These are phyloP conservation scores for Cydia amplana DNA, from an alignment of 1,140 invertebrate genomes.

Conservation along the genomic window DNA sequence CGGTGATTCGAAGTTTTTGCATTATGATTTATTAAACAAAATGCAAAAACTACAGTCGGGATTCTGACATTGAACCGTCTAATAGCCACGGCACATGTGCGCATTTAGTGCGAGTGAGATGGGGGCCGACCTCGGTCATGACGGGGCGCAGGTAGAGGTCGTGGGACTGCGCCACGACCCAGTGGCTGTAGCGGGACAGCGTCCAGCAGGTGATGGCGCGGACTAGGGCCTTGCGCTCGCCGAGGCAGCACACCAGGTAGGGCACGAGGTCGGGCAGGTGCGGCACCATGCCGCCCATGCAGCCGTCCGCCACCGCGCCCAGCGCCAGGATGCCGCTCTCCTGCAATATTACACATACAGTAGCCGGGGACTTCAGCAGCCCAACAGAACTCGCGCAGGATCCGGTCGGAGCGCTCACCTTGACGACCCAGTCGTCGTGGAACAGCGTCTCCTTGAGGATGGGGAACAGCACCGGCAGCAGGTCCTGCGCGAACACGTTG, in stretches of 20 bases:
- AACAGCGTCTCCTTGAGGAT: constrained; percentile 98
- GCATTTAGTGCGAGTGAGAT: too few species aligned
- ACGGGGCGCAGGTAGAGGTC: constrained; percentile 96
- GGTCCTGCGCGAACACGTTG: constrained; percentile 97
- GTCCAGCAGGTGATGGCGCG: constrained; percentile 99
- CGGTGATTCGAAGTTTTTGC: too few species aligned
- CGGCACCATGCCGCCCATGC: constrained; percentile 97
- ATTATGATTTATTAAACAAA: too few species aligned
- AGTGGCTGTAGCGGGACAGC: constrained; percentile 97
- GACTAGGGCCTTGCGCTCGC: constrained; percentile 97
- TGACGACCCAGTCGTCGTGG: constrained; percentile 97
- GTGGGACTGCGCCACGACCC: constrained; percentile 97
- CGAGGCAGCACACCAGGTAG: constrained; percentile 95
- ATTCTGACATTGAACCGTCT: too few species aligned
- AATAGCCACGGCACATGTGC: too few species aligned
- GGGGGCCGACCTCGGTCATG: constrained; percentile 87
- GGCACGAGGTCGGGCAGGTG: constrained; percentile 98
- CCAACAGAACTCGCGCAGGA: too few species aligned
- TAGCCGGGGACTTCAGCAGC: constrained; percentile 69
- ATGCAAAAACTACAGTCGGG: too few species aligned
- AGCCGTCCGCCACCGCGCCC: constrained; percentile 99
- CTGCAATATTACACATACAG: constrained; percentile 82
- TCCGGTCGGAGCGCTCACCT: constrained; percentile 82
- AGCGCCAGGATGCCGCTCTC: constrained; percentile 97
- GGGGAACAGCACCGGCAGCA: constrained; percentile 95